A percentile compares a stretch with the other conserved stretches of the same genome.
Evolutionary conservation across 2,797 vertebrate species (phyloP).

Genomic region (Microcaecilia unicolor): DNA sequence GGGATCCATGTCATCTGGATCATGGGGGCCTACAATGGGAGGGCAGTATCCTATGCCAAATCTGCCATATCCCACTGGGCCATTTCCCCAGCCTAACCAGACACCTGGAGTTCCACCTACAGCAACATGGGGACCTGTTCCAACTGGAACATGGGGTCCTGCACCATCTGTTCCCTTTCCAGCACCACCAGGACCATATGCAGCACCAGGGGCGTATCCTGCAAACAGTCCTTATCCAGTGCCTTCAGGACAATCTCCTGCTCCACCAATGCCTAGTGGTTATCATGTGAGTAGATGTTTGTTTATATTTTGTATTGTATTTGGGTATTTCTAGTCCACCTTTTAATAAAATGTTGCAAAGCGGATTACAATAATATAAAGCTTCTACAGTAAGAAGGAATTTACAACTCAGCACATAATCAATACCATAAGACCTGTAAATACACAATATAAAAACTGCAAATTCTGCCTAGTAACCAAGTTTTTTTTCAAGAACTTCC

Average conservation of each 20-base stretch:
- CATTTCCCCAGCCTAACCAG: constrained; percentile 55
- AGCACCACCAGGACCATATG: constrained; percentile 56
- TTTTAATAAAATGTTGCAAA: too few relatives aligned
- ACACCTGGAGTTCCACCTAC: constrained; percentile 55
- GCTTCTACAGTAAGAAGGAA: too few relatives aligned
- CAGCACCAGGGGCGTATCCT: constrained; percentile 59
- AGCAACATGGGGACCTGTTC: constrained; percentile 60
- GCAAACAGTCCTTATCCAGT: constrained; percentile 56
- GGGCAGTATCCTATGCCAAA: constrained; percentile 59
- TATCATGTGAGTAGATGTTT: constrained; percentile 50
- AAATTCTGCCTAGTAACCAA: too few relatives aligned
- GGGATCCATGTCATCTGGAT: constrained; percentile 56
- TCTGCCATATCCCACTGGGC: constrained; percentile 60
- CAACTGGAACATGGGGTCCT: constrained; percentile 64
- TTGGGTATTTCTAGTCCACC: too few relatives aligned
- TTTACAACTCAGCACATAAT: too few relatives aligned
- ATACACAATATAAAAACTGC: too few relatives aligned
- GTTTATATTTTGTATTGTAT: too few relatives aligned
- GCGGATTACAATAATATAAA: too few relatives aligned
- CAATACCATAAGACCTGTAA: too few relatives aligned
- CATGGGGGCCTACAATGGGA: constrained; percentile 60
- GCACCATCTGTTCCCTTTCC: constrained; percentile 53
- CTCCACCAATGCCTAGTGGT: constrained; percentile 55
- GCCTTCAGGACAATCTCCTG: constrained; percentile 58
- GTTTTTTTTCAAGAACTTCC: too few relatives aligned